phyloP scores from a whole-genome alignment of 2,888 invertebrate species.

The Diarsia rubi region DNA sequence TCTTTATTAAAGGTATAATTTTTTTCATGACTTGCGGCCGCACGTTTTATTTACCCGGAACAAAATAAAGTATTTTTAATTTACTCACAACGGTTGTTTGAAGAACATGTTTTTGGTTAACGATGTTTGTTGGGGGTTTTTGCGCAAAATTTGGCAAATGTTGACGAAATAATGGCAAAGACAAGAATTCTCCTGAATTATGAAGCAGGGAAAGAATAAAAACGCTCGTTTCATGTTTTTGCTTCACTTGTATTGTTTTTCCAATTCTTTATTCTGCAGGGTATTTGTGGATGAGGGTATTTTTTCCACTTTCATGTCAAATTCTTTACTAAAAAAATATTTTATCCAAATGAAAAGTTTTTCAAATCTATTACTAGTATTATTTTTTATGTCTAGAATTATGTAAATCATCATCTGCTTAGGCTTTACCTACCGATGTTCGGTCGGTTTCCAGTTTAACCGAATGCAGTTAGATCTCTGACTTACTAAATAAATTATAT shows the following conservation, averaged over 20 bases:
- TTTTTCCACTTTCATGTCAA: background rate
- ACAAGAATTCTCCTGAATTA: background rate
- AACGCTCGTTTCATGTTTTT: background rate
- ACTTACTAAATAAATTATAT: background rate
- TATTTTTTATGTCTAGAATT: background rate
- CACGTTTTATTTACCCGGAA: conserved; percentile 11
- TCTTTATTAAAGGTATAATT: background rate
- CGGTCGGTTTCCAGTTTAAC: too few relatives aligned
- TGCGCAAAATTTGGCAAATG: conserved; percentile 14
- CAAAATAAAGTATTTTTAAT: conserved; percentile 33
- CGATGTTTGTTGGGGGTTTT: conserved; percentile 32
- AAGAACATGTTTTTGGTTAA: conserved; percentile 38
- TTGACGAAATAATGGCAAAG: conserved; percentile 12
- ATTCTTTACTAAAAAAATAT: background rate
- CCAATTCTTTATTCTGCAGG: background rate
- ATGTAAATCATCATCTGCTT: background rate
- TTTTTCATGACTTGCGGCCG: background rate
- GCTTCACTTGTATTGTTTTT: background rate
- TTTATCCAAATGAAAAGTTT: background rate
- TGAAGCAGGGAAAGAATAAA: background rate
- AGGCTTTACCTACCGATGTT: too few relatives aligned
- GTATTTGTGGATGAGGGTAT: background rate
- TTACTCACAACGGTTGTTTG: conserved; percentile 39
- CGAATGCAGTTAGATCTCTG: too few relatives aligned
- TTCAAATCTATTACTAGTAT: background rate